Base-by-base conservation (phyloP, 2,797 vertebrate species). In the Manis crassicaudata region DNA sequence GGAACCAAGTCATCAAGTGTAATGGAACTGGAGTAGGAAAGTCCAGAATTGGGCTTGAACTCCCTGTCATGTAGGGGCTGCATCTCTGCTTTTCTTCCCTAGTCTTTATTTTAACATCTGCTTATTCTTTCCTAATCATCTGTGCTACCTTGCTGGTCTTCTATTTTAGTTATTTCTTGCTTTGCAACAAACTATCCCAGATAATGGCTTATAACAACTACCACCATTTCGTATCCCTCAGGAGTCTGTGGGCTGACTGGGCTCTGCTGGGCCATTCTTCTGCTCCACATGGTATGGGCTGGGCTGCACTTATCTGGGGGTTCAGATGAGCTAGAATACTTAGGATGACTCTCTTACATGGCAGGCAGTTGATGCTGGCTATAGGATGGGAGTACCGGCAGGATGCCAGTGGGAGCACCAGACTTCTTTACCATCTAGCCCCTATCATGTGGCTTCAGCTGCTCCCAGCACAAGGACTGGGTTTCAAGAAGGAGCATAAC, bases 101-200 rank as follows among this genome's bases (percentile, higher is more conserved):
- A 46, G 12, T 46, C 46, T 46, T 46, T 46, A 46, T 46, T 46
- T 68, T 23, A 16, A 0, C 35, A 27, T 50, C 72, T 76, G 20
- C 68, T 86, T 37, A 20, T 52, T 77, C 20, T 87, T 90, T 75
- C 25, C 29, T 81, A 52, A 58, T 76, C 29, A 27, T 90, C 14
- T 63, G 86, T 63, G 5, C 17, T 90, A 43, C 16, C 18, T 27
- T 50, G 32, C 3, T 76, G 14, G 43, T 25, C 79, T 67, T 81
- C 50, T 95, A 35, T 56, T 79, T 93, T 21, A 40, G 4, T 60
- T 62, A 18, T 63, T n/a, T 95, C 29, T 94, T 86, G 91, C 56
- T 73, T 72, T 56, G 7, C 54, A 88, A 73, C 13, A 72, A 76
- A 72, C 3, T 1, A 46, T 63, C 40, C 85, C n/a, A 35, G 35